A percentile compares a stretch with the other conserved stretches of the same genome.
Conservation (phyloP, 2,797 vertebrate species). For the Somateria mollissima region DNA sequence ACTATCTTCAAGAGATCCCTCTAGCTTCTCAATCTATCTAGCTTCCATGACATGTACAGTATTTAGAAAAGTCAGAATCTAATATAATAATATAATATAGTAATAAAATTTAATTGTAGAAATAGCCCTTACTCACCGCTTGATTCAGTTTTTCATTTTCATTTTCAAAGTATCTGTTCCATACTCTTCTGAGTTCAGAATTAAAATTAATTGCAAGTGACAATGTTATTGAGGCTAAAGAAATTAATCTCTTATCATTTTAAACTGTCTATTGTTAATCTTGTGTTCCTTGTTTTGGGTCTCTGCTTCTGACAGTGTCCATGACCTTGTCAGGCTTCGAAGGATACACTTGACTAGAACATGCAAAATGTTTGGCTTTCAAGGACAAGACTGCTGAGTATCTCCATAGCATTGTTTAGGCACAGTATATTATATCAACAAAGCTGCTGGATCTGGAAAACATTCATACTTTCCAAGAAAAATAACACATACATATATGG, state of each 20-base stretch:
- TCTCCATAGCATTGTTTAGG: neutral
- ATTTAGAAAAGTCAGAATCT: neutral
- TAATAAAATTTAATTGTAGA: neutral
- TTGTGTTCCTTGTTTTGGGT: constrained; percentile 20
- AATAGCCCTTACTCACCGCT: neutral
- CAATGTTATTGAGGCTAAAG: constrained; percentile 12
- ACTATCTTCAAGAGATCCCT: neutral
- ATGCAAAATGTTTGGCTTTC: neutral
- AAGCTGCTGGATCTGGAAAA: neutral
- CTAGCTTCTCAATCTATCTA: neutral
- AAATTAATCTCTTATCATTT: constrained; percentile 34
- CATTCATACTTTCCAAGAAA: neutral
- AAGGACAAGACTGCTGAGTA: neutral
- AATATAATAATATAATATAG: neutral
- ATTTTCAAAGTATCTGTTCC: neutral
- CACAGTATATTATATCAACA: neutral
- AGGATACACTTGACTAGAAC: constrained; percentile 6
- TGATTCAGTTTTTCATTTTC: constrained; percentile 10
- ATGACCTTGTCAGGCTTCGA: constrained; percentile 28
- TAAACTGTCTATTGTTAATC: constrained; percentile 31
- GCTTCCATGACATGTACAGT: neutral
- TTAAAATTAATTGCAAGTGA: constrained; percentile 54
- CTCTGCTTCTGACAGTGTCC: neutral
- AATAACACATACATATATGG: neutral
- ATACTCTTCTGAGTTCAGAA: neutral